These are phyloP conservation scores for Drosophila elegans DNA, from an alignment of 1,140 invertebrate genomes.

Conservation along the genomic window DNA sequence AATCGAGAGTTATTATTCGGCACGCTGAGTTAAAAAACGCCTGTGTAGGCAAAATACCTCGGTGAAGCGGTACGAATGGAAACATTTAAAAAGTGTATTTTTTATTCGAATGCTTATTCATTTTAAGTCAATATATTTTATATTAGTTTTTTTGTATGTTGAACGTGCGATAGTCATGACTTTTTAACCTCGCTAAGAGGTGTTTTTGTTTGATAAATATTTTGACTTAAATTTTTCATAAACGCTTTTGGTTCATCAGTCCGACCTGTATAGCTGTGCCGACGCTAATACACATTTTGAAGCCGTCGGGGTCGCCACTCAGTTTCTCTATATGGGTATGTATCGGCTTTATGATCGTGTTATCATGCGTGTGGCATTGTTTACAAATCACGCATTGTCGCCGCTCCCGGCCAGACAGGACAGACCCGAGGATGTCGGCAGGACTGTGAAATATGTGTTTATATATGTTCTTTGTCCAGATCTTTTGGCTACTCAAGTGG, in stretches of 20 bases:
- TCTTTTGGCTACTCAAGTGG: constrained; percentile 8
- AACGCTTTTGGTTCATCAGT: background rate
- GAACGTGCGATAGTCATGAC: too few relatives aligned
- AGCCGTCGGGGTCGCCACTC: constrained; percentile 25
- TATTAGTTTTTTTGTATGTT: too few relatives aligned
- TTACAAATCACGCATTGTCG: constrained; percentile 71
- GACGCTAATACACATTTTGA: constrained; percentile 46
- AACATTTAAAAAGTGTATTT: too few relatives aligned
- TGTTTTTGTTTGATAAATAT: too few relatives aligned
- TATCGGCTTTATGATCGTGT: constrained; percentile 59
- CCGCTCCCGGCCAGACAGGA: constrained; percentile 59
- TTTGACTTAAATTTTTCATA: too few relatives aligned
- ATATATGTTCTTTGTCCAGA: constrained; percentile 19
- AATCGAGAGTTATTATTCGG: too few relatives aligned
- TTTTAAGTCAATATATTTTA: too few relatives aligned
- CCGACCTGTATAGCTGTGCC: background rate
- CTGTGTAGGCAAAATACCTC: too few relatives aligned
- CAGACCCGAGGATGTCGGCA: constrained; percentile 64
- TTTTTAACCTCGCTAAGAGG: too few relatives aligned
- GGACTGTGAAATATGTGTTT: constrained; percentile 72
- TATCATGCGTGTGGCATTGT: constrained; percentile 68
- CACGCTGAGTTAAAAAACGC: too few relatives aligned
- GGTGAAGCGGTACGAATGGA: too few relatives aligned
- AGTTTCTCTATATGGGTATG: constrained; percentile 3
- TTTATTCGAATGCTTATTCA: too few relatives aligned